These are phyloP conservation scores for Crambe crambe DNA, from an alignment of 37 sponge, comb jelly and placozoan genomes.

Conservation along the genomic window DNA sequence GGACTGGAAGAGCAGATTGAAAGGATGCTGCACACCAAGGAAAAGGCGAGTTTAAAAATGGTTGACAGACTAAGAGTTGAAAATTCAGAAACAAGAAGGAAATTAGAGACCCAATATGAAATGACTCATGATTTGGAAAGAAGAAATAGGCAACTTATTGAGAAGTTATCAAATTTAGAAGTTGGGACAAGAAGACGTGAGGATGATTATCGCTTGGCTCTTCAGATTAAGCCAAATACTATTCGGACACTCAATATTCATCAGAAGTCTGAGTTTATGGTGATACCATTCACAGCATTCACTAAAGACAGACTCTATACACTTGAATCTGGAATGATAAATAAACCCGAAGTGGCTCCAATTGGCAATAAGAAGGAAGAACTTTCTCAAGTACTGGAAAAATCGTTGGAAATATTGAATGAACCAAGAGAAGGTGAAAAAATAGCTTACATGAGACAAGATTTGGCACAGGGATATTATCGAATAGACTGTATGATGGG, in stretches of 20 bases:
- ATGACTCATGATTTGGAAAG: constrained; percentile 43
- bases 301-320: constrained; percentile 56
- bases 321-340: constrained; percentile 61
- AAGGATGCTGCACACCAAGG: constrained; percentile 23
- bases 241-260: constrained; percentile 55
- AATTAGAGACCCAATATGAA: constrained; percentile 42
- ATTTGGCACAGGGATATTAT: constrained; percentile 48
- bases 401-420: constrained; percentile 50
- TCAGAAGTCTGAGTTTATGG: constrained; percentile 60
- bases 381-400: constrained; percentile 37
- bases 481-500: constrained; percentile 42
- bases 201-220: constrained; percentile 33
- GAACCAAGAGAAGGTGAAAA: neutral
- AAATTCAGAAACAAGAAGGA: constrained; percentile 25
- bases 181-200: constrained; percentile 28
- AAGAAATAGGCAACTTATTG: constrained; percentile 61
- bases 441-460: constrained; percentile 8
- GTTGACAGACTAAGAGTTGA: constrained; percentile 41
- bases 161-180: constrained; percentile 28
- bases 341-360: constrained; percentile 63
- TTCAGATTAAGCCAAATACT: constrained; percentile 33
- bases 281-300: constrained; percentile 58
- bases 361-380: constrained; percentile 50
- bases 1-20: constrained; percentile 33
- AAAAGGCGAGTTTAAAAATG: constrained; percentile 13